phyloP scores from a whole-genome alignment of 2,797 vertebrate genomes.

The Florisuga fusca region DNA sequence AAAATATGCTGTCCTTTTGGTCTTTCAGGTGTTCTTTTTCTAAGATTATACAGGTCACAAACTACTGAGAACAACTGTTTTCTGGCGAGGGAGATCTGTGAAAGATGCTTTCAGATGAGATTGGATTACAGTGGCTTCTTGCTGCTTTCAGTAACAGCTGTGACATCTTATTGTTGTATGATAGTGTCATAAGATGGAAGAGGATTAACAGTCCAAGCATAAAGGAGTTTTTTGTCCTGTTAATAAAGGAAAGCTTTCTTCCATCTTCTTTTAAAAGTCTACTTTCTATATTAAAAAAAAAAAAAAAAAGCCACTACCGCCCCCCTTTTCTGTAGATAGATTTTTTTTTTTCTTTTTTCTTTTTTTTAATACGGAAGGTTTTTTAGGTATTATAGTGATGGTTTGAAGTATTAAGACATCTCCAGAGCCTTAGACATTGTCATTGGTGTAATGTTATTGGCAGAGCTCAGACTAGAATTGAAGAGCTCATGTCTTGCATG shows the following conservation, averaged over 20 bases:
- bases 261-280: neutral
- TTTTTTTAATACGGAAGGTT: neutral
- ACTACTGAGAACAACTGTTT: neutral
- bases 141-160: neutral
- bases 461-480: neutral
- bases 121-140: neutral
- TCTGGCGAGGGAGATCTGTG: neutral
- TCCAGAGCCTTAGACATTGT: neutral
- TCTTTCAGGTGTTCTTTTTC: neutral
- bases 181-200: neutral
- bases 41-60: neutral
- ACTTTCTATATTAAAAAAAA: neutral
- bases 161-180: neutral
- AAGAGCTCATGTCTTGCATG: neutral
- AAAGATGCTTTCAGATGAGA: neutral
- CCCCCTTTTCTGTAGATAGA: neutral
- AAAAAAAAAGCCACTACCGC: rapidly evolving
- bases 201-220: neutral
- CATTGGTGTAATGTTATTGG: neutral
- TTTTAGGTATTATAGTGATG: neutral
- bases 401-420: neutral
- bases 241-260: neutral
- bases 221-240: neutral
- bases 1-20: neutral
- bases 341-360: neutral